A percentile compares a stretch with the other conserved stretches of the same genome.
These are phyloP conservation scores for Sarcophaga peregrina DNA, from an alignment of 1,140 invertebrate genomes.

Conservation along the genomic window DNA sequence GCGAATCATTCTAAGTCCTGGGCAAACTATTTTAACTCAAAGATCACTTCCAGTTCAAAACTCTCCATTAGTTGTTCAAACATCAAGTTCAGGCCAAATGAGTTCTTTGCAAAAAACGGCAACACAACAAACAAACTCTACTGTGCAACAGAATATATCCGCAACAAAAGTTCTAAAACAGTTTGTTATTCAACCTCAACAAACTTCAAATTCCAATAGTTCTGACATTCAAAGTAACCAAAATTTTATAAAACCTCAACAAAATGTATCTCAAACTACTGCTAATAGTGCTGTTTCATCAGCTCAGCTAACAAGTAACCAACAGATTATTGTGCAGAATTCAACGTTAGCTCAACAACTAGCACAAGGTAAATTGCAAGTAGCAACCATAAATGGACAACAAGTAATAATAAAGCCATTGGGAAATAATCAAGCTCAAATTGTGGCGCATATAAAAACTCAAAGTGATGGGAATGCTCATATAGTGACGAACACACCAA, in stretches of 20 bases:
- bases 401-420: slow-evolving; percentile 81
- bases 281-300: slow-evolving; percentile 50
- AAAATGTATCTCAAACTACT: slow-evolving; percentile 50
- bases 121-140: slow-evolving; percentile 44
- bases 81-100: background rate
- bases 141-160: slow-evolving; percentile 51
- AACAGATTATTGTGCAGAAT: slow-evolving; percentile 81
- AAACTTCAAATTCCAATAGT: background rate
- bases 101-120: slow-evolving; percentile 35
- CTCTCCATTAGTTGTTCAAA: slow-evolving; percentile 57
- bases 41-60: slow-evolving; percentile 56
- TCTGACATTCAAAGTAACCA: slow-evolving; percentile 37
- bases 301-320: slow-evolving; percentile 55
- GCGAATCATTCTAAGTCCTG: slow-evolving; percentile 62
- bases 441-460: slow-evolving; percentile 75
- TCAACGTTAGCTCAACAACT: slow-evolving; percentile 80
- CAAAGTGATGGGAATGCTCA: slow-evolving; percentile 65
- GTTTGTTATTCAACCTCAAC: slow-evolving; percentile 55
- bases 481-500: slow-evolving; percentile 59
- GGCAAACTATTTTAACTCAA: slow-evolving; percentile 64
- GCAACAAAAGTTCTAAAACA: slow-evolving; percentile 48
- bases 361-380: slow-evolving; percentile 80
- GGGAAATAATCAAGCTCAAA: slow-evolving; percentile 78
- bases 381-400: slow-evolving; percentile 85
- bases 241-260: slow-evolving; percentile 53